These are phyloP conservation scores for Pampus argenteus DNA, from an alignment of 2,797 vertebrate species.

Conservation along the genomic window DNA sequence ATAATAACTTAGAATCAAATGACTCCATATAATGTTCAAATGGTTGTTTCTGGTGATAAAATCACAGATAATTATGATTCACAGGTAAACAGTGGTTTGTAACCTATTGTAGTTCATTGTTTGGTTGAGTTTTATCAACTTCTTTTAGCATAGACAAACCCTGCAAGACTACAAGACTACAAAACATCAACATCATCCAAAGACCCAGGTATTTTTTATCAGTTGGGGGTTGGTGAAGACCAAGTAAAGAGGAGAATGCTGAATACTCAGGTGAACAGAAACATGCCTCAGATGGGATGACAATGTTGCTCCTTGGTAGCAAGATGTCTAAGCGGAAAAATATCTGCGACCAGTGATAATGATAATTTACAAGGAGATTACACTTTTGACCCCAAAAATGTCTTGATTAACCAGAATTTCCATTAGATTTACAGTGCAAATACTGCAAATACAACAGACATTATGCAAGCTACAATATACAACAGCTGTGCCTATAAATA, in stretches of 20 bases:
- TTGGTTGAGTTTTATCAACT: neutral
- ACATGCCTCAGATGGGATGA: neutral
- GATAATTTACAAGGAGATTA: neutral
- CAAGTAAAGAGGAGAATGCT: neutral
- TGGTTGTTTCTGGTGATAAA: neutral
- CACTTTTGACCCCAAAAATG: constrained; percentile 1
- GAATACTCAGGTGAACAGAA: neutral
- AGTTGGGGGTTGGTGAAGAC: neutral
- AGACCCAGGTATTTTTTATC: neutral
- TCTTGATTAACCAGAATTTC: constrained; percentile 8
- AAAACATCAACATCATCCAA: neutral
- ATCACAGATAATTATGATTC: neutral
- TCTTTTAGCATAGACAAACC: neutral
- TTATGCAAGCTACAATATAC: neutral
- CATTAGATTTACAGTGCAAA: constrained; percentile 3
- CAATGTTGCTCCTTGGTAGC: neutral
- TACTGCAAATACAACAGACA: constrained; percentile 7
- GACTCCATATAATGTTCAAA: neutral
- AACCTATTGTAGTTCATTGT: no score
- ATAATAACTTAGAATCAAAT: neutral
- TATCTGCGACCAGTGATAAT: neutral
- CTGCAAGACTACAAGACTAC: no score
- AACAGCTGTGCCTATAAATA: neutral
- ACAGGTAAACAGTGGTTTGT: no score
- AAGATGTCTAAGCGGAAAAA: neutral